Evolutionary conservation across 1,140 invertebrate species (phyloP).

Genomic region (Latrodectus geometricus): DNA sequence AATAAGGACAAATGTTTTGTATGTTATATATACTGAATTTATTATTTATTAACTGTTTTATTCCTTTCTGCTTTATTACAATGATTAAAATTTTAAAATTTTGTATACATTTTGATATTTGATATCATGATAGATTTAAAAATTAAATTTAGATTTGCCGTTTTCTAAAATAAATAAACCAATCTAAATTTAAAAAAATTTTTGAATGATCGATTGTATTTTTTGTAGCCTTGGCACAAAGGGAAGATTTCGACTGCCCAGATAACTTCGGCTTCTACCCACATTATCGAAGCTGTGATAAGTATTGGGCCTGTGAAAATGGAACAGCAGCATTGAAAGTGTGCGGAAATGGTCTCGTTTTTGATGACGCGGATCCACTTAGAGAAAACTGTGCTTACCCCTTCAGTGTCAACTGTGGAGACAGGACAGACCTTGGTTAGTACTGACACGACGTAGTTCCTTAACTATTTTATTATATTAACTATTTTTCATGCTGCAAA

Average conservation of each 20-base stretch:
- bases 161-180: too few relatives aligned
- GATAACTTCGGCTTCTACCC: slow-evolving; percentile 95
- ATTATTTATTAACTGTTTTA: too few relatives aligned
- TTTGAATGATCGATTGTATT: background rate
- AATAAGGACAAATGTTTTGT: too few relatives aligned
- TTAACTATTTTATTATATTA: background rate
- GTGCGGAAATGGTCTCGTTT: slow-evolving; percentile 93
- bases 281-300: slow-evolving; percentile 87
- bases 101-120: too few relatives aligned
- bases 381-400: slow-evolving; percentile 96
- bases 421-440: slow-evolving; percentile 83
- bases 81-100: too few relatives aligned
- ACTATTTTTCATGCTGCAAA: background rate
- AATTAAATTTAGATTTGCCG: too few relatives aligned
- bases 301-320: slow-evolving; percentile 96
- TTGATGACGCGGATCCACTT: slow-evolving; percentile 88
- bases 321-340: slow-evolving; percentile 88
- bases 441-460: background rate
- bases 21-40: too few relatives aligned
- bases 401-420: slow-evolving; percentile 94
- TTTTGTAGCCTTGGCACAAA: slow-evolving; percentile 23
- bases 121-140: too few relatives aligned
- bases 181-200: too few relatives aligned
- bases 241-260: slow-evolving; percentile 91
- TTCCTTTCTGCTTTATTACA: too few relatives aligned